phyloP scores from a whole-genome alignment of 2,888 invertebrate species.

The Chrysotoxum bicinctum region DNA sequence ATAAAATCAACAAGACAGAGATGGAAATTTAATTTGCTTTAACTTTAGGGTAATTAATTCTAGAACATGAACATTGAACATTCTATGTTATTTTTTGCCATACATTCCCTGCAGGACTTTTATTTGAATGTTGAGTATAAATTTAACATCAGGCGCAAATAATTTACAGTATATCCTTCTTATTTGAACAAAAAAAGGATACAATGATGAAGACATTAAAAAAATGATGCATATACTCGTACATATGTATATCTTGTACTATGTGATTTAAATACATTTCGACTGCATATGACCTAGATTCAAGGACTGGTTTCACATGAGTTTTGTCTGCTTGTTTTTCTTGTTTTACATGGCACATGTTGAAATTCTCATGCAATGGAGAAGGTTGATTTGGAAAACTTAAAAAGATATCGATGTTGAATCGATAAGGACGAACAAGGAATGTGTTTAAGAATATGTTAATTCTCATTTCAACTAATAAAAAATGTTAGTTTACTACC shows the following conservation, averaged over 20 bases:
- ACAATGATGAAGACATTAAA: background rate
- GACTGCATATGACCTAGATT: slow-evolving; percentile 39
- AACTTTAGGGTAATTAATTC: slow-evolving; percentile 19
- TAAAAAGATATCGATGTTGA: background rate
- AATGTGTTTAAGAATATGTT: too few species aligned
- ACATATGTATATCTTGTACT: background rate
- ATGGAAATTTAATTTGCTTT: slow-evolving; percentile 9
- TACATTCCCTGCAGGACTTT: background rate
- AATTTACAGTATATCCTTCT: background rate
- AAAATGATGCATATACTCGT: background rate
- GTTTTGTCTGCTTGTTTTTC: background rate
- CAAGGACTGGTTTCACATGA: background rate
- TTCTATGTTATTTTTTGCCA: background rate
- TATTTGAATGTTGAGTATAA: slow-evolving; percentile 3
- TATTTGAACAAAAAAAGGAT: background rate
- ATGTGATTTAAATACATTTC: slow-evolving; percentile 13
- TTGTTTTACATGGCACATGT: background rate
- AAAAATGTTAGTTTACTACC: too few species aligned
- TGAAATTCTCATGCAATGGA: background rate
- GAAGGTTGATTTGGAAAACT: background rate
- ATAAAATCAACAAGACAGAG: slow-evolving; percentile 1
- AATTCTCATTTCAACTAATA: too few species aligned
- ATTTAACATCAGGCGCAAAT: background rate
- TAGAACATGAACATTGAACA: background rate
- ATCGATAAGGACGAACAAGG: background rate